Conservation (phyloP, 2,888 invertebrate species). For the Alviniconcha strummeri region DNA sequence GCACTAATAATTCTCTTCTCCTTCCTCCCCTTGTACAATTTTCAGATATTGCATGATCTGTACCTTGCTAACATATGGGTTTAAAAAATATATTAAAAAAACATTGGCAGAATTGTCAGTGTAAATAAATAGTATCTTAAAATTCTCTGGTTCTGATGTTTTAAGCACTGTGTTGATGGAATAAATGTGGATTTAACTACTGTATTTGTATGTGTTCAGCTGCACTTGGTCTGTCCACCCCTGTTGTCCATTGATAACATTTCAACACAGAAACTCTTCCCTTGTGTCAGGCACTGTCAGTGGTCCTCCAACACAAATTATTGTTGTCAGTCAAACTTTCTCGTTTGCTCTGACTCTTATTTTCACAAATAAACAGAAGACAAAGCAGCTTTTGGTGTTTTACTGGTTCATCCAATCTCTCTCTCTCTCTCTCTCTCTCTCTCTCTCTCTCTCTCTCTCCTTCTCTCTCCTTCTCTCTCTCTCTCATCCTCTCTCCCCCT, state of each 20-base stretch:
- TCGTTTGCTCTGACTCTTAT: conserved; percentile 15
- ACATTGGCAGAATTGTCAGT: too few species aligned
- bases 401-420: too few species aligned
- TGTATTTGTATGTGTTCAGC: conserved; percentile 15
- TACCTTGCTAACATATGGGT: too few species aligned
- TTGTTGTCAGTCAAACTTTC: conserved; percentile 28
- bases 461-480: not conserved
- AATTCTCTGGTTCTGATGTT: too few species aligned
- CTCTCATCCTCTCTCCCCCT: too few species aligned
- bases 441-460: not conserved
- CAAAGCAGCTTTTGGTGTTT: conserved; percentile 6
- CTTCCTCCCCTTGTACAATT: too few species aligned
- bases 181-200: not conserved
- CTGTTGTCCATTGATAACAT: conserved; percentile 3
- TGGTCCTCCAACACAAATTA: conserved; percentile 23
- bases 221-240: conserved; percentile 6
- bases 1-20: too few species aligned
- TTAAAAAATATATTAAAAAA: too few species aligned
- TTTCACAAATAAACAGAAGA: conserved; percentile 35
- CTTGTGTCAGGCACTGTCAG: conserved; percentile 10
- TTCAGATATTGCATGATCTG: too few species aligned
- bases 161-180: not conserved
- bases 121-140: too few species aligned
- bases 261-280: not conserved
- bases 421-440: not conserved